Conservation (phyloP, 2,888 invertebrate species). For the Orthonychiurus folsomi region DNA sequence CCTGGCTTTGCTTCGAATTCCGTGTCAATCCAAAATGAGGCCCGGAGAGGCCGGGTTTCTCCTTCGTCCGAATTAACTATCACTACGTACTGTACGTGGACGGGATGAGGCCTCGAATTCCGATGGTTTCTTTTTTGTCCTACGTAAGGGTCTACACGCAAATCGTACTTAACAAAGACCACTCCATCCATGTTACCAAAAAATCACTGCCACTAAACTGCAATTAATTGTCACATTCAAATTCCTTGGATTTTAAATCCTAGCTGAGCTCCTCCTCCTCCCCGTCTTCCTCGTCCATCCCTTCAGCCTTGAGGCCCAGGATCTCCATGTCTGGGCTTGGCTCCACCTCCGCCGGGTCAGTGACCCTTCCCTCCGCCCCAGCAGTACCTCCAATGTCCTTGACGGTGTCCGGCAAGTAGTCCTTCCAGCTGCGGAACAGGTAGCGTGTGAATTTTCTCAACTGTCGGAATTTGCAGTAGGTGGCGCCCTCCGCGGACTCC, state of each 20-base stretch:
- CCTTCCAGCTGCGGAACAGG: conserved; percentile 85
- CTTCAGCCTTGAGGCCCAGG: neutral
- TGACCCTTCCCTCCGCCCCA: conserved; percentile 5
- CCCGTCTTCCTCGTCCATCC: neutral
- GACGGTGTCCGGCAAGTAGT: conserved; percentile 73
- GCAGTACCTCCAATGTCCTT: conserved; percentile 35
- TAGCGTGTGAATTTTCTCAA: conserved; percentile 83
- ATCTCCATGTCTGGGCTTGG: neutral
- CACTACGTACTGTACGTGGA: no score
- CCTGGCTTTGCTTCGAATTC: no score
- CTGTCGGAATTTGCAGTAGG: conserved; percentile 86
- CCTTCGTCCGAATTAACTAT: no score
- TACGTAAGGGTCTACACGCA: no score
- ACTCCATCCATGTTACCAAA: no score
- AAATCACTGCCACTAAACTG: no score
- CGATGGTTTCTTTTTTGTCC: no score
- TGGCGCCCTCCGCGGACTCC: conserved; percentile 85
- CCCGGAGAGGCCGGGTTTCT: no score
- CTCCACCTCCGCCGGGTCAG: conserved; percentile 8
- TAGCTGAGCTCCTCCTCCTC: neutral
- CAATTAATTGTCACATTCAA: no score
- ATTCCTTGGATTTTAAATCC: neutral
- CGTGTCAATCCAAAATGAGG: no score
- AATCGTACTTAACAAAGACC: no score
- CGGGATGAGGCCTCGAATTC: no score